Evolutionary conservation across 2,113 vertebrate species (phyloP).

Genomic region (Pseudorhombus dupliciocellatus): DNA sequence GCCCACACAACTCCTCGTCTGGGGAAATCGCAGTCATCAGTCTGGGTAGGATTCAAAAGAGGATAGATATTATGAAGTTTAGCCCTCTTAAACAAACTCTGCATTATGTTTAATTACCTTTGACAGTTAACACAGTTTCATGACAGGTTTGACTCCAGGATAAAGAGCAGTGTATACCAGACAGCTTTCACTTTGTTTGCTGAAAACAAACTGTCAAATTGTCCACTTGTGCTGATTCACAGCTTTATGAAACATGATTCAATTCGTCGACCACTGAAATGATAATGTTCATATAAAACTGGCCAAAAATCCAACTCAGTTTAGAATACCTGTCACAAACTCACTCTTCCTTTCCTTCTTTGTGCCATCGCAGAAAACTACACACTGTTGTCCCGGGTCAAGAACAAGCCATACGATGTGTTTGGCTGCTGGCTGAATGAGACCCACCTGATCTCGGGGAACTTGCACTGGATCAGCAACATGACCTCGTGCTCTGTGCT

Average conservation of each 20-base stretch:
- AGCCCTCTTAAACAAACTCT: neutral
- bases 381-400: constrained; percentile 90
- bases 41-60: constrained; percentile 82
- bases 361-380: constrained; percentile 86
- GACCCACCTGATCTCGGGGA: constrained; percentile 95
- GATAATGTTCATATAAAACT: no score
- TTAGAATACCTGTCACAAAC: neutral
- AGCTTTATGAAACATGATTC: no score
- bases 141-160: no score
- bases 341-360: neutral
- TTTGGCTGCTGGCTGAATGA: constrained; percentile 99
- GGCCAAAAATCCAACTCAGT: no score
- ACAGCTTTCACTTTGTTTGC: neutral
- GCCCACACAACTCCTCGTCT: constrained; percentile 90
- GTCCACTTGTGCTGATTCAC: neutral
- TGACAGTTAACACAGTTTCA: neutral
- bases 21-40: constrained; percentile 96
- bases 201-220: neutral
- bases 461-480: constrained; percentile 94
- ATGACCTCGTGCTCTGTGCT: constrained; percentile 96
- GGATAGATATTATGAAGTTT: neutral
- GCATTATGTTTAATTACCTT: neutral
- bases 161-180: no score
- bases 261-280: no score
- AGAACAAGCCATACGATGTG: constrained; percentile 96